Base-by-base conservation (phyloP, 2,113 vertebrate genomes). In the Gopherus flavomarginatus region DNA sequence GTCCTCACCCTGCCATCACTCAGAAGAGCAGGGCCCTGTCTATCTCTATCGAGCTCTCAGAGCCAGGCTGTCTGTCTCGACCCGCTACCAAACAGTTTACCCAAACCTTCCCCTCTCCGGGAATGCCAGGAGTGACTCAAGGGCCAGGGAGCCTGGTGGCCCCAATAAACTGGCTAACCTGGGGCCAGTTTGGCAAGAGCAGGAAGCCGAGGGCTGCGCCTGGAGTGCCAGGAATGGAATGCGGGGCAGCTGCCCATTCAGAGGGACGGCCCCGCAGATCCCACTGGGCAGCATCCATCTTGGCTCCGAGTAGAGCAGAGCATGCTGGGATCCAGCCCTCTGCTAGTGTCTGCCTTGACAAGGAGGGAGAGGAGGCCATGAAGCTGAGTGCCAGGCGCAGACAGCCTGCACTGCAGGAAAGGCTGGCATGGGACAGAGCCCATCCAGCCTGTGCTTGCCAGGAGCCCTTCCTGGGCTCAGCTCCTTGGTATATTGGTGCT, bases 1-100 rank as follows among this genome's bases (percentile, higher is more conserved):
- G 57, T 29, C 57, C 57, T 31, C 57, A 57, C 57, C 57, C 57
- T 31, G 12, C 27, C 57, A 12, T 27, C 57, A 29, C 57, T 27
- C 57, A 59, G 57, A 29, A 59, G 57, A 59, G 57, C 11, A 4
- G 24, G 10, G 56, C 26, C 4, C 26, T 27, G 56, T 57, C 56
- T 57, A 9, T 26, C 24, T 26, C 24, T 8, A 8, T 21, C 53
- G 19, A 54, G 53, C 53, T 54, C 53, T 54, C 52, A 53, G 53
- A 54, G 53, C 53, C 53, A 54, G 53, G 53, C 53, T 29, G 57
- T 1, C n/a, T 72, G 65, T 11, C 35, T 21, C n/a, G 10, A 38
- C n/a, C 65, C n/a, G 1, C 35, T 8, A 1, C 16, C 59, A 62
- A 5, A 14, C 14, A 6, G 16, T 16, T n/a, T n/a, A n/a, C 62